Conservation (phyloP, 1,140 invertebrate species). For the Drosophila eugracilis region DNA sequence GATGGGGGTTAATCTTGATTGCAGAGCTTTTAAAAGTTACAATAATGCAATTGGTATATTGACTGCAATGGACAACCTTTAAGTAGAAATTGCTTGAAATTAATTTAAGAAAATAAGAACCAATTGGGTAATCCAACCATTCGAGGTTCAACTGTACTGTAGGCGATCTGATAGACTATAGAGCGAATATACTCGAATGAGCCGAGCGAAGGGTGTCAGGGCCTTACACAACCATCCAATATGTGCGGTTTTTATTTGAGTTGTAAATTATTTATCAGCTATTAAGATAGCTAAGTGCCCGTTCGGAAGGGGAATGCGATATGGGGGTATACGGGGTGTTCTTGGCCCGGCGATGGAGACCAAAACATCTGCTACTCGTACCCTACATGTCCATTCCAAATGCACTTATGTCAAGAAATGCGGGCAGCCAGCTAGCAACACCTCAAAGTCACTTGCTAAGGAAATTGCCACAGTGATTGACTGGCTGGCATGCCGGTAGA, state of each 20-base stretch:
- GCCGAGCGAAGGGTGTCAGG: conserved; percentile 7
- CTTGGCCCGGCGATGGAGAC: conserved; percentile 4
- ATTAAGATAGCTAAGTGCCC: conserved; percentile 51
- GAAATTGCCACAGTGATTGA: conserved; percentile 38
- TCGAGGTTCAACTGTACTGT: neutral
- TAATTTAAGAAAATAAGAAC: no score
- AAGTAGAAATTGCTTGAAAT: no score
- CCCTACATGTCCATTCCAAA: conserved; percentile 6
- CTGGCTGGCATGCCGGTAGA: conserved; percentile 16
- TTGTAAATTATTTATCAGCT: conserved; percentile 53
- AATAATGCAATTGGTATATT: neutral
- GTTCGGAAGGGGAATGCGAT: neutral
- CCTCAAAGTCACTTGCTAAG: conserved; percentile 15
- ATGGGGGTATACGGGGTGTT: neutral
- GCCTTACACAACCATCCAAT: conserved; percentile 26
- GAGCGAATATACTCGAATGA: no score
- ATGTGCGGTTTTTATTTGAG: conserved; percentile 30
- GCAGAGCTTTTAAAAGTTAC: neutral
- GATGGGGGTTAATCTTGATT: neutral
- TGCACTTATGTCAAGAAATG: conserved; percentile 22
- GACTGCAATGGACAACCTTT: neutral
- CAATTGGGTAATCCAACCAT: neutral
- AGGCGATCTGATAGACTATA: neutral
- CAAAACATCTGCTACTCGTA: conserved; percentile 41
- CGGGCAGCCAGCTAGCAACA: conserved; percentile 8